Evolutionary conservation across 37 sponge, comb jelly and placozoan genomes (phyloP), one percentile per base, ranked within the genome.

Genomic region (Tethya wilhelma): DNA sequence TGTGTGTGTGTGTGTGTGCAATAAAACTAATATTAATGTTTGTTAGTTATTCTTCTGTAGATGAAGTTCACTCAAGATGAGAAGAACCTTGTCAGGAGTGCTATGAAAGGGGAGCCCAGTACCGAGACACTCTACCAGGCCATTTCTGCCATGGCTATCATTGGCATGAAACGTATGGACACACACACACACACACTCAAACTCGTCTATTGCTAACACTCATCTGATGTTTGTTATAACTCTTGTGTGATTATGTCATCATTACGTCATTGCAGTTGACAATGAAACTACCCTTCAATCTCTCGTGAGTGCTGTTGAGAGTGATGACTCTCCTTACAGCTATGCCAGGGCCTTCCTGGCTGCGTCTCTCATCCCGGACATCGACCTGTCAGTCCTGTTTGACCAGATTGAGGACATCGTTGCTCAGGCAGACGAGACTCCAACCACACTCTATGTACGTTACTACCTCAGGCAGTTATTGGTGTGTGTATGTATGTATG

Each of bases 361-460:
- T 49, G 88, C 62, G 0, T 26, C 88, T 22, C 71, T 66, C 2
- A 68, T 80, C 59, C 58, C 82, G 0, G 57, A 75, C 38, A 56
- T 39, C 19, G 88, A 81, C 60, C 63, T 87, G 40, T 32, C 82
- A 31, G 74, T n/a, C 69, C 59, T 89, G 38, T 82, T 78, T 73
- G 79, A 82, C 38, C 70, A 74, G 9, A 71, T 89, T 38, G 89
- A 89, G 83, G 92, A 91, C 69, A 77, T 86, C 41, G 81, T 86
- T 3, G 87, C 77, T 14, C 84, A 83, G 53, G 92, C 87, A 4
- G 92, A 91, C 38, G 87, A 81, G 46, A 75, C 92, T 56, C 71
- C 79, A 0, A 64, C 83, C 25, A 78, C 87, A 23, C 83, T 91
- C 32, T 86, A 83, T 78, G 92, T 91, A 34, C 82, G 66, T 36